phyloP scores from a whole-genome alignment of 2,888 invertebrate species.

The Leptinotarsa rubiginosa region DNA sequence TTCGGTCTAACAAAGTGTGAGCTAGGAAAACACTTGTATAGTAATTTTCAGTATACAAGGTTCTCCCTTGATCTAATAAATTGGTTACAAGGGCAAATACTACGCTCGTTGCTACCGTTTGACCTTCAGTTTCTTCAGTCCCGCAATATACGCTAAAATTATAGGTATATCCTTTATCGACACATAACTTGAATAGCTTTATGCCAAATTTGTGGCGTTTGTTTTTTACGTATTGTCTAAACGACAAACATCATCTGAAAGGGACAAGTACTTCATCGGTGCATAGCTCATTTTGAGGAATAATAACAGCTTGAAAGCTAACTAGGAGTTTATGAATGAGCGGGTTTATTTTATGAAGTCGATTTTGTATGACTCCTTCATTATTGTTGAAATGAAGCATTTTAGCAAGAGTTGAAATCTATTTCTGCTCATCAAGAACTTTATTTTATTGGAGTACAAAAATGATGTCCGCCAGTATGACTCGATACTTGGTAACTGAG shows the following conservation, averaged over 20 bases:
- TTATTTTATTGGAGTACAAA: slow-evolving; percentile 10
- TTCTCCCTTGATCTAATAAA: no score
- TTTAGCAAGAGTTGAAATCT: slow-evolving; percentile 8
- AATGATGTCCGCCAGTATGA: slow-evolving; percentile 7
- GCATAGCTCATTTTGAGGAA: not conserved
- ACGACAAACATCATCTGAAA: no score
- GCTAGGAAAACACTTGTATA: no score
- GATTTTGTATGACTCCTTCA: not conserved
- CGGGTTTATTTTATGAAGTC: slow-evolving; percentile 19
- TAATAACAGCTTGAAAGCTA: slow-evolving; percentile 13
- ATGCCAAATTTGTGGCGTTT: not conserved
- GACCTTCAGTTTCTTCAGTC: slow-evolving; percentile 6
- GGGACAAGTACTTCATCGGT: no score
- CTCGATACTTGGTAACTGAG: slow-evolving; percentile 2
- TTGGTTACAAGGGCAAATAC: no score
- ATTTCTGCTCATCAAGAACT: slow-evolving; percentile 7
- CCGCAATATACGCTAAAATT: slow-evolving; percentile 7
- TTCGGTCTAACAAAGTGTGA: no score
- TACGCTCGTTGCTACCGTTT: not conserved
- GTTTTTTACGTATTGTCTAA: no score
- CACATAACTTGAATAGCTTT: slow-evolving; percentile 3
- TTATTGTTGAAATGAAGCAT: not conserved
- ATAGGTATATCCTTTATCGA: not conserved
- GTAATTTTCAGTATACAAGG: no score
- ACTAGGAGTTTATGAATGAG: slow-evolving; percentile 2